phyloP scores from a whole-genome alignment of 2,888 invertebrate species.

The Drosophila stalkeri region DNA sequence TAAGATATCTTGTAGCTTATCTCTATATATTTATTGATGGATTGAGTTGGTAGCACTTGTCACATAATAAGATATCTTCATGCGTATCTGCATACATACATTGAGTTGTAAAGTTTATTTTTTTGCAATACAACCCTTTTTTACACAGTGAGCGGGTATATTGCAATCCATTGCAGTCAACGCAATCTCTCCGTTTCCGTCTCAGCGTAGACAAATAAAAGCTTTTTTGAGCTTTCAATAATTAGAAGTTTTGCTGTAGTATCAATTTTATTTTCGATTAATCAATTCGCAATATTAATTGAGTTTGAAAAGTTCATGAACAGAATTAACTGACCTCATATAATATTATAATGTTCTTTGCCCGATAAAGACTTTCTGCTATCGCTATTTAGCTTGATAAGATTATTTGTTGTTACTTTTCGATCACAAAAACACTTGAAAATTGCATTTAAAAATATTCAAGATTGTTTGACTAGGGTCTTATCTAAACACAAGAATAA shows the following conservation, averaged over 20 bases:
- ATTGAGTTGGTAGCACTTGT: neutral
- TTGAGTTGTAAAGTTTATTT: neutral
- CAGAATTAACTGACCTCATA: slow-evolving; percentile 7
- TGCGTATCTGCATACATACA: neutral
- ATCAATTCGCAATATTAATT: neutral
- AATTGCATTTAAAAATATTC: neutral
- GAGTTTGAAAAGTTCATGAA: neutral
- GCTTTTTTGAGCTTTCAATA: neutral
- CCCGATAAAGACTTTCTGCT: neutral
- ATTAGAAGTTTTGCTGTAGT: neutral
- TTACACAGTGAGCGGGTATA: neutral
- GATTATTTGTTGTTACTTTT: neutral
- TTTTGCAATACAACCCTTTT: neutral
- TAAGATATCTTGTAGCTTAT: neutral
- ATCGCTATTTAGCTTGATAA: neutral
- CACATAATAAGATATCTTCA: neutral
- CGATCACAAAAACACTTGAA: neutral
- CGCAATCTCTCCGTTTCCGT: too few species aligned
- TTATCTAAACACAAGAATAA: neutral
- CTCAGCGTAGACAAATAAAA: too few species aligned
- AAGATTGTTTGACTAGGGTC: neutral
- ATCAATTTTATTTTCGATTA: neutral
- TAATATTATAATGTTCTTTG: neutral
- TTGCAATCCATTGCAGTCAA: neutral
- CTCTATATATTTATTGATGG: neutral